These are phyloP conservation scores for Trichacis sp. DNA, from an alignment of 2,888 invertebrate species.

Conservation along the genomic window DNA sequence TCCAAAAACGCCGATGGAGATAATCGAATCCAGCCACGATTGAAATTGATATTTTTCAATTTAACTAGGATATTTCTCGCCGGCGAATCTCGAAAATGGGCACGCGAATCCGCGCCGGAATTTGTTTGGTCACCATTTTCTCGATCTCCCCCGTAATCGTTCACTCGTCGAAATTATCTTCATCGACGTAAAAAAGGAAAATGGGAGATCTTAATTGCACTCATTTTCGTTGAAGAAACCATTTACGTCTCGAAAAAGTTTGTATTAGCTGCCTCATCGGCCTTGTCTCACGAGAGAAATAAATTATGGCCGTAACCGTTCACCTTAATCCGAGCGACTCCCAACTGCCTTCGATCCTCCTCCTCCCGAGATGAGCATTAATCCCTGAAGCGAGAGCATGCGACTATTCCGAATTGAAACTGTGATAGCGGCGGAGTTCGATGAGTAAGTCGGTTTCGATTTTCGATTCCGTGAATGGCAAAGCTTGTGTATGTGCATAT, in stretches of 20 bases:
- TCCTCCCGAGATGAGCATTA: conserved; percentile 24
- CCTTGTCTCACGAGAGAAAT: conserved; percentile 6
- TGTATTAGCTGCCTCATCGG: conserved; percentile 5
- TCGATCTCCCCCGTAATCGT: not conserved
- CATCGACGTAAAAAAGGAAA: too few relatives aligned
- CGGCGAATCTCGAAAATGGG: not conserved
- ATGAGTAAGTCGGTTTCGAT: conserved; percentile 24
- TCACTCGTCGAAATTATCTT: not conserved
- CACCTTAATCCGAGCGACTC: conserved; percentile 20
- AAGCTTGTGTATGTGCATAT: conserved; percentile 15
- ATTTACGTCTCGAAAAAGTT: not conserved
- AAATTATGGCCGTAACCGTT: conserved; percentile 11
- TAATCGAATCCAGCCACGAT: conserved; percentile 59
- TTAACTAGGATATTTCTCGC: too few relatives aligned
- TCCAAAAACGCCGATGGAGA: conserved; percentile 52
- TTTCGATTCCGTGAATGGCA: conserved; percentile 23
- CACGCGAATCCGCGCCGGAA: not conserved
- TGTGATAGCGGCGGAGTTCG: conserved; percentile 16
- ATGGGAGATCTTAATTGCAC: not conserved
- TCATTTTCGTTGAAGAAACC: conserved; percentile 1
- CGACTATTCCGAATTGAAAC: conserved; percentile 22
- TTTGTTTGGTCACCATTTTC: not conserved
- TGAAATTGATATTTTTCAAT: too few relatives aligned
- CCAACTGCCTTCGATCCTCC: conserved; percentile 20
- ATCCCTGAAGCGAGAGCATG: conserved; percentile 28